A percentile compares a stretch with the other conserved stretches of the same genome.
Conservation (phyloP, 2,113 vertebrate genomes). For the Zosterops hypoxanthus region DNA sequence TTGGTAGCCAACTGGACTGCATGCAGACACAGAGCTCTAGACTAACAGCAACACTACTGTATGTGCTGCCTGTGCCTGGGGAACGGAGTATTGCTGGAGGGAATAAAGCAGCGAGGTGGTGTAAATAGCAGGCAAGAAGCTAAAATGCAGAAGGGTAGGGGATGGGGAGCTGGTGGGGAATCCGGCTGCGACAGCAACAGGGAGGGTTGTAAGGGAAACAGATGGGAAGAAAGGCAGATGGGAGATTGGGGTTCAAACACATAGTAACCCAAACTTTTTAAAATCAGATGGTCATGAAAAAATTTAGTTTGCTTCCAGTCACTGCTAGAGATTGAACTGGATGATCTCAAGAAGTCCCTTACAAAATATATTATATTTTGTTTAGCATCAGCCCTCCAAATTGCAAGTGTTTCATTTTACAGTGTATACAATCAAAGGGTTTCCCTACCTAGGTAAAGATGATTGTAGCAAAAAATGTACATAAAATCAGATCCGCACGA, state of each 20-base stretch:
- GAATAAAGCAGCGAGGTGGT: background rate
- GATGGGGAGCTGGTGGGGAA: background rate
- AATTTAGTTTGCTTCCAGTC: background rate
- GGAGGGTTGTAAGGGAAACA: background rate
- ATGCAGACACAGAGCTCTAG: background rate
- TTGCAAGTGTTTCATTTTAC: background rate
- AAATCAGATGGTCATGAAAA: background rate
- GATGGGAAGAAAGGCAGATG: background rate
- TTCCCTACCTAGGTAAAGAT: background rate
- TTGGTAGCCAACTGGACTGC: fast-evolving
- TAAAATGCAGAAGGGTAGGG: background rate
- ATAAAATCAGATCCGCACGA: background rate
- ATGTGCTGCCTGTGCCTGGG: background rate
- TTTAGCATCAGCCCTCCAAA: background rate
- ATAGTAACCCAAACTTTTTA: background rate
- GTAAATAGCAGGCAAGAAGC: background rate
- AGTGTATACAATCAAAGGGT: background rate
- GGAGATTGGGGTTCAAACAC: background rate
- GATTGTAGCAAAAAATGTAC: background rate
- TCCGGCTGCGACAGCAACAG: background rate
- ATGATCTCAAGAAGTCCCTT: background rate
- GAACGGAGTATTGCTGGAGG: background rate
- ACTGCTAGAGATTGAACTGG: background rate
- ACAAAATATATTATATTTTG: background rate
- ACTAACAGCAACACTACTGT: background rate